These are phyloP conservation scores for Lepus oiostolus DNA, from an alignment of 2,797 vertebrate genomes.

Conservation along the genomic window DNA sequence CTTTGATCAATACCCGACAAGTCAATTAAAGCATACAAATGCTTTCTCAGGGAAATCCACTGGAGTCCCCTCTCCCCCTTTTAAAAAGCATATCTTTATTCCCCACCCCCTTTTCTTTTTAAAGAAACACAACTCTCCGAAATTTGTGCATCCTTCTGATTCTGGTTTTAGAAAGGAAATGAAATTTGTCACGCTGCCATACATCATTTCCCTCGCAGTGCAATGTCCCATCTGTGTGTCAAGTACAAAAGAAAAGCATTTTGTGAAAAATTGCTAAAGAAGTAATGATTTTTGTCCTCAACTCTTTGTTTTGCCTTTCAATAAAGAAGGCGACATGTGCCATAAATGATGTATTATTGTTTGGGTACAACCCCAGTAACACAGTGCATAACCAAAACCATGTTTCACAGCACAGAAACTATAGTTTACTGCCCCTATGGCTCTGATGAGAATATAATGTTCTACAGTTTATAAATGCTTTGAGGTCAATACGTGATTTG, in stretches of 20 bases:
- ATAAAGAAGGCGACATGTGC: conserved; percentile 97
- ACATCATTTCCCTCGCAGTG: conserved; percentile 93
- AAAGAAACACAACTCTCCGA: conserved; percentile 86
- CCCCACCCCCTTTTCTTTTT: background rate
- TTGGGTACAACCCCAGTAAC: conserved; percentile 92
- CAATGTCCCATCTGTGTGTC: conserved; percentile 93
- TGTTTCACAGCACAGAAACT: conserved; percentile 96
- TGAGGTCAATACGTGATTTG: conserved; percentile 98
- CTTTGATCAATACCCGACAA: conserved; percentile 86
- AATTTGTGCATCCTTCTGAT: conserved; percentile 91
- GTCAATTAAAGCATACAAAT: conserved; percentile 86
- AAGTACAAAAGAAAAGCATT: conserved; percentile 97
- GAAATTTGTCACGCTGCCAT: conserved; percentile 95
- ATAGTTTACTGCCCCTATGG: conserved; percentile 96
- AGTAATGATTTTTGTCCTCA: conserved; percentile 99
- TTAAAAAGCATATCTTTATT: conserved; percentile 37
- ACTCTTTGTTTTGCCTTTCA: conserved; percentile 99
- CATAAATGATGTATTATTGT: conserved; percentile 96
- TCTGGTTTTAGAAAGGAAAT: conserved; percentile 93
- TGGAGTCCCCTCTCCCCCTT: background rate
- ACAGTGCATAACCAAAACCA: conserved; percentile 96
- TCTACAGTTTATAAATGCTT: conserved; percentile 96
- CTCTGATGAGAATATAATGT: conserved; percentile 98
- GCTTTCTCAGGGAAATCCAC: conserved; percentile 66
- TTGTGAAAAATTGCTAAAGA: conserved; percentile 98